Percentiles rank a stretch among this genome's conserved stretches.
Conservation (phyloP, 1,140 invertebrate species). For the Lamellibrachia luymesi region DNA sequence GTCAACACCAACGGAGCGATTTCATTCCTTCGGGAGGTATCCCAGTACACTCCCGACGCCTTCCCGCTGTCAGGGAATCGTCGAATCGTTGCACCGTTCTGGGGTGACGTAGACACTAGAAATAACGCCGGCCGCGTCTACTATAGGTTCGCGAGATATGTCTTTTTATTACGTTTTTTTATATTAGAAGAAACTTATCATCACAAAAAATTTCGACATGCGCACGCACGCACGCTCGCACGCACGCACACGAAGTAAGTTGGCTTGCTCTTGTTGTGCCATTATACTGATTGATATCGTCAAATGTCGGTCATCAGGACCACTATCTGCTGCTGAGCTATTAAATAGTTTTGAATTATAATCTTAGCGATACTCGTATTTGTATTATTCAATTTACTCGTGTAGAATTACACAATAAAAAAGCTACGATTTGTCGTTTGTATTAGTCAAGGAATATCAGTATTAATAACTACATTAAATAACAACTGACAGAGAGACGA, state of each 20-base stretch:
- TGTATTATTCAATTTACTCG: no score
- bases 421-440: no score
- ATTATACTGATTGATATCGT: background rate
- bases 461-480: background rate
- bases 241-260: background rate
- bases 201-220: no score
- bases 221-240: no score
- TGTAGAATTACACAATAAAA: no score
- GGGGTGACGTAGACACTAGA: constrained; percentile 21
- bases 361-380: background rate
- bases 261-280: background rate
- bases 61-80: constrained; percentile 7
- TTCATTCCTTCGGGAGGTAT: background rate
- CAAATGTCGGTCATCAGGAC: no score
- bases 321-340: background rate
- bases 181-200: no score
- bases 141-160: background rate
- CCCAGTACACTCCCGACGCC: constrained; percentile 13
- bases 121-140: constrained; percentile 9
- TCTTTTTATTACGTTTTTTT: background rate
- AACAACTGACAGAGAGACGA: background rate
- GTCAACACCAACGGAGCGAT: background rate
- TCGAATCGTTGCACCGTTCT: constrained; percentile 11
- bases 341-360: background rate
- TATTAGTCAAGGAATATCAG: no score